Base-by-base conservation (phyloP, 2,113 vertebrate genomes). In the Loxodonta africana region DNA sequence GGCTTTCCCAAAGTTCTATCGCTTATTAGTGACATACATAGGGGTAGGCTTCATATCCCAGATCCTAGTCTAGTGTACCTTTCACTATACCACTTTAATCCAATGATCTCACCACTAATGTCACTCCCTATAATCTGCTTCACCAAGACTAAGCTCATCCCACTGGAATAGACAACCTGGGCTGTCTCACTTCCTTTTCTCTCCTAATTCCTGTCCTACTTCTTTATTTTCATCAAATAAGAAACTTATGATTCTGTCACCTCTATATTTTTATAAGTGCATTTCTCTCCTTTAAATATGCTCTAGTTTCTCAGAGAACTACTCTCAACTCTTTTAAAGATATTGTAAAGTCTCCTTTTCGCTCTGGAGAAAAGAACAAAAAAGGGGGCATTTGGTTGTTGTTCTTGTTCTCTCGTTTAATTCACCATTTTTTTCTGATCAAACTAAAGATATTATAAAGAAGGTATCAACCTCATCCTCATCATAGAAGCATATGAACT, bases 211-310 rank as follows among this genome's bases (percentile, higher is more conserved):
- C 2, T 30, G 83, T 83, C 28, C n/a, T 88, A 2, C 4, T n/a
- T 83, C 48, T 67, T 88, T 81, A 83, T 74, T 87, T 37, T 73
- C 37, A 80, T 84, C 28, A 93, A 84, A 18, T 37, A 5, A 84
- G 60, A 76, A 53, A 85, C 20, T 89, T 77, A 86, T 1, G 5
- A 89, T 83, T 86, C 33, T 74, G 2, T 62, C 60, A 81, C 18
- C 8, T 73, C 67, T 94, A 14, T 12, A 78, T 82, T 95, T 97
- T 93, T 28, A 91, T 81, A 74, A 89, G 9, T 88, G 6, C 63
- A 71, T 69, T 44, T 8, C 21, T 82, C 44, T 63, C 28, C 21
- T 91, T 90, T 81, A 73, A 73, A 77, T 37, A 77, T 81, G 80
- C 8, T 25, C 71, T 84, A 80, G 18, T 28, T 90, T 23, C 77